A percentile compares a stretch with the other conserved stretches of the same genome.
Conservation (phyloP, 2,113 vertebrate genomes). For the Eolophus roseicapilla region DNA sequence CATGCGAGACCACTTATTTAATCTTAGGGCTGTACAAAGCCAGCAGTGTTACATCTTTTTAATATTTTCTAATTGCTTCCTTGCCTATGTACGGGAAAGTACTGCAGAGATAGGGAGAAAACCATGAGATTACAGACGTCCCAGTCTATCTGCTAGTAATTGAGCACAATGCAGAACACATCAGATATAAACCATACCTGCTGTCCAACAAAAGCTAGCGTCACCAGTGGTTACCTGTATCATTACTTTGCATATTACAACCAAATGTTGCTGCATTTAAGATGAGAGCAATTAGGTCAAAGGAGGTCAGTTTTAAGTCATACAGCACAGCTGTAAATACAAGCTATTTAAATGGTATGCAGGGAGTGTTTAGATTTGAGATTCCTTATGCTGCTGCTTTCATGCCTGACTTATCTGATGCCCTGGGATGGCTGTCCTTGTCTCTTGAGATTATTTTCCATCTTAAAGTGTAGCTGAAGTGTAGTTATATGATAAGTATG, state of each 20-base stretch:
- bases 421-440: not conserved
- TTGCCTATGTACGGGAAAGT: not conserved
- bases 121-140: not conserved
- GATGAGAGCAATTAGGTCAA: not conserved
- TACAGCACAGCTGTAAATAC: not conserved
- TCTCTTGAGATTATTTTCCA: not conserved
- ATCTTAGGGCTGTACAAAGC: not conserved
- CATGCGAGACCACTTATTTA: not conserved
- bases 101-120: not conserved
- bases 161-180: not conserved
- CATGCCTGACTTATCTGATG: not conserved
- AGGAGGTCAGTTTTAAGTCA: not conserved
- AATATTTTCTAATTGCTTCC: not conserved
- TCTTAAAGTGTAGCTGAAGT: not conserved
- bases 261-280: not conserved
- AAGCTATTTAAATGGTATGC: not conserved
- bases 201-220: not conserved
- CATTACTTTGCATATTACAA: not conserved
- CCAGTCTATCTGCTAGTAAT: not conserved
- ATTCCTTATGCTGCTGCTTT: not conserved
- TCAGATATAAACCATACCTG: not conserved
- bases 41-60: not conserved
- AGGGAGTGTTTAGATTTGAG: constrained; percentile 7
- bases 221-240: not conserved
- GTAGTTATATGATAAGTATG: not conserved